Percentiles rank a stretch among this genome's conserved stretches.
Conservation (phyloP, 2,888 invertebrate genomes). For the Deilephila elpenor region DNA sequence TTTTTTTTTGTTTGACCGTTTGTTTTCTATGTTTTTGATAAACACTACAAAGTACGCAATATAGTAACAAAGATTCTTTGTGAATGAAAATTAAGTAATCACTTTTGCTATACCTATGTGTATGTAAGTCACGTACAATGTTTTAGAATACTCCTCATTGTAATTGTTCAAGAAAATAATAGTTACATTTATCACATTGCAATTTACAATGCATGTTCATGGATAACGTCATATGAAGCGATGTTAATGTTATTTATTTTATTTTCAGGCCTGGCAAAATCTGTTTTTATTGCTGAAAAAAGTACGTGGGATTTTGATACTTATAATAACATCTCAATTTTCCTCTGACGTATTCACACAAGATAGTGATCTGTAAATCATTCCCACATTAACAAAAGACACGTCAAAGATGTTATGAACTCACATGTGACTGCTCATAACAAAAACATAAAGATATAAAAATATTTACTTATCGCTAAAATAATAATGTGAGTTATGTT, state of each 20-base stretch:
- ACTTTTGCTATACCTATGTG: not conserved
- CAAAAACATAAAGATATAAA: conserved; percentile 13
- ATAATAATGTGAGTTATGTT: not conserved
- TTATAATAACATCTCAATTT: not conserved
- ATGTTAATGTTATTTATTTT: not conserved
- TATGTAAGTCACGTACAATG: not conserved
- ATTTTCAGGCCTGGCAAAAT: too few species aligned
- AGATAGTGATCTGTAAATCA: not conserved
- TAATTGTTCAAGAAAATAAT: not conserved
- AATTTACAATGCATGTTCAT: not conserved
- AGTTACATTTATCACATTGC: not conserved
- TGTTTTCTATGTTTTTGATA: not conserved
- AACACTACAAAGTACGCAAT: not conserved
- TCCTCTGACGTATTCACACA: not conserved
- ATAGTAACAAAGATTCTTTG: not conserved
- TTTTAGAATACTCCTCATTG: not conserved
- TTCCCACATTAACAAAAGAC: conserved; percentile 11
- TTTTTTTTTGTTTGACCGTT: not conserved
- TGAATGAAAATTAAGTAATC: conserved; percentile 2
- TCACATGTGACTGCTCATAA: not conserved
- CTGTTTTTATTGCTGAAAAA: not conserved
- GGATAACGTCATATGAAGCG: too few species aligned
- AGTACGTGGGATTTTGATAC: not conserved
- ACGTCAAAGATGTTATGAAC: conserved; percentile 5
- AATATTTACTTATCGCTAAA: not conserved